Percentiles rank a stretch among this genome's conserved stretches.
phyloP scores from a whole-genome alignment of 2,113 vertebrate genomes.

The Sylvietta virens region DNA sequence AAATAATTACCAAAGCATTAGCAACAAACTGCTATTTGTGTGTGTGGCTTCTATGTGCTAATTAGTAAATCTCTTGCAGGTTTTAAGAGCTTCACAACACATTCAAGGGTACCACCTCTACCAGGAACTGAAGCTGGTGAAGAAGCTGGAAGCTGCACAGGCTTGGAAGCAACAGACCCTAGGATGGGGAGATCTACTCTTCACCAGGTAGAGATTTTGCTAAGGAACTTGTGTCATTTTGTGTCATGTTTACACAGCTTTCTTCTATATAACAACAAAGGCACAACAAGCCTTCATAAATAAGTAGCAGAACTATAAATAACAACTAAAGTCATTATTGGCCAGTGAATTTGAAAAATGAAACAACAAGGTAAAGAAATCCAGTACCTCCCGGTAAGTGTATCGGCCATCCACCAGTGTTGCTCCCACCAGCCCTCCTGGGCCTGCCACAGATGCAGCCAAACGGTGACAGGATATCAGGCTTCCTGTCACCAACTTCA shows the following conservation, averaged over 20 bases:
- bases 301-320: not conserved
- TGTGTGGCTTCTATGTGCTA: not conserved
- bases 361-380: not conserved
- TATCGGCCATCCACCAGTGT: conserved; percentile 93
- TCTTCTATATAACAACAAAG: not conserved
- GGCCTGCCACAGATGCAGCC: conserved; percentile 81
- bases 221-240: not conserved
- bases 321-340: not conserved
- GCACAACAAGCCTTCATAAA: not conserved
- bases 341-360: not conserved
- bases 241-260: not conserved
- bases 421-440: conserved; percentile 83
- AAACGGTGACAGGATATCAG: conserved; percentile 94
- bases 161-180: not conserved
- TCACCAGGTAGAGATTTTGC: not conserved
- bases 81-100: not conserved
- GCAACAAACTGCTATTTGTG: not conserved
- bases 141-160: not conserved
- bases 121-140: not conserved
- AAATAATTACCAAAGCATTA: not conserved
- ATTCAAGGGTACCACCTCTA: not conserved
- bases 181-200: not conserved
- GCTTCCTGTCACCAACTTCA: conserved; percentile 94
- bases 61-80: not conserved
- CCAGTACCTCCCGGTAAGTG: conserved; percentile 90